Base-by-base conservation (phyloP, 2,888 invertebrate species). In the Spodoptera exigua region DNA sequence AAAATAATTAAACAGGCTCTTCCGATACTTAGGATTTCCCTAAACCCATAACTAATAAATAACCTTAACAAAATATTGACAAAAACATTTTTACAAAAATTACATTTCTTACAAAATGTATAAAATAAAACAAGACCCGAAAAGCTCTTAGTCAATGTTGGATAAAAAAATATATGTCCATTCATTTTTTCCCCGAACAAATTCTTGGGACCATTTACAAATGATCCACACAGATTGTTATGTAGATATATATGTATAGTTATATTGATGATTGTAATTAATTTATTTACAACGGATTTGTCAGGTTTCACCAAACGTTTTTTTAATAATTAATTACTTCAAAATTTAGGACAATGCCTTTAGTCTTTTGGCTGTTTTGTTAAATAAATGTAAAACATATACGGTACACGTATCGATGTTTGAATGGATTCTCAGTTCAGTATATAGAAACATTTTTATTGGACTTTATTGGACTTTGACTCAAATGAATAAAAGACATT, bases 151-250 rank as follows among this genome's bases (percentile, higher is more conserved):
- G 39, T 56, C 45, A 44, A 14, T 52, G 37, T 53, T 53, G 34
- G n/a, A 2, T 10, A n/a, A 10, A 32, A n/a, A 45, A 48, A 32
- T 27, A 49, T 46, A 46, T 7, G n/a, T 45, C 5, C 27, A 41
- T 32, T 57, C 41, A 41, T 21, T 48, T 59, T 46, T 62, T 46
- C 3, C 18, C 12, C 16, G 18, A 35, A 56, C 11, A 10, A 40
- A 51, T 54, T 59, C 27, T 27, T 55, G 27, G 16, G 16, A 52
- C 17, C 37, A 48, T 72, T 67, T 54, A 32, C 51, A 39, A 46
- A 54, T 36, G 11, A 51, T 47, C 21, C 40, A 48, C 35, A 61
- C 32, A 35, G 39, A 34, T 55, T 13, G 34, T 10, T 41, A 35
- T 18, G 45, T 57, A 36, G 21, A 53, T 46, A 27, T 27, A 27